These are phyloP conservation scores for Dendropsophus ebraccatus DNA, from an alignment of 2,113 vertebrate species.

Conservation along the genomic window DNA sequence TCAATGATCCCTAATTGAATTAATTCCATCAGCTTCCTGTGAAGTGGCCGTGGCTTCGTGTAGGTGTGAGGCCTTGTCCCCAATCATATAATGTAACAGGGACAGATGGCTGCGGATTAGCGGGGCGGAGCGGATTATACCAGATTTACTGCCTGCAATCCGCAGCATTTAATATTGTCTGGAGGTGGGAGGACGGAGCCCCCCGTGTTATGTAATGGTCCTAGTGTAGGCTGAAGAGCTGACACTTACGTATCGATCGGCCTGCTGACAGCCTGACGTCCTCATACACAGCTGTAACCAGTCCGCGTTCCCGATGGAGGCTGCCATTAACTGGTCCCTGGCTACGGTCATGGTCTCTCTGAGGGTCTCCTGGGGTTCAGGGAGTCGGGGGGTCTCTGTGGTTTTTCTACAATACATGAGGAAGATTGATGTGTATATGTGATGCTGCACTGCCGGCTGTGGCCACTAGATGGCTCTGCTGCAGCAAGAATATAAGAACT, in stretches of 20 bases:
- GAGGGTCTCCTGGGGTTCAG: not conserved
- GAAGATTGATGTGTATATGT: not conserved
- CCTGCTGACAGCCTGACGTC: not conserved
- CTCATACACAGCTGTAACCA: constrained; percentile 4
- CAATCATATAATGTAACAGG: constrained; percentile 19
- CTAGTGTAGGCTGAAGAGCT: not conserved
- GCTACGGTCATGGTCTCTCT: not conserved
- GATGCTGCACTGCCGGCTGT: too few species aligned
- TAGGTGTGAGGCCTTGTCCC: not conserved
- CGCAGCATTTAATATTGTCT: constrained; percentile 4
- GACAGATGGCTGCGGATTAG: constrained; percentile 39
- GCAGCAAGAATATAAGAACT: too few species aligned
- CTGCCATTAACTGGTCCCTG: constrained; percentile 27
- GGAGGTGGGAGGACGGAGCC: not conserved
- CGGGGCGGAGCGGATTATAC: constrained; percentile 9
- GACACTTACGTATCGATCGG: constrained; percentile 34
- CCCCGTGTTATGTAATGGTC: not conserved
- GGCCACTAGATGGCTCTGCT: too few species aligned
- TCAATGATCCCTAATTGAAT: not conserved
- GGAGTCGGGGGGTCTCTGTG: not conserved
- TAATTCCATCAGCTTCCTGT: too few species aligned
- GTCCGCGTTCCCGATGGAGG: constrained; percentile 28
- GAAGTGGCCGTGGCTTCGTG: not conserved
- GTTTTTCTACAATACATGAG: not conserved
- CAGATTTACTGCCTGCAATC: not conserved